A percentile compares a stretch with the other conserved stretches of the same genome.
Evolutionary conservation across 1,140 invertebrate species (phyloP).

Genomic region (Lethrus apterus): DNA sequence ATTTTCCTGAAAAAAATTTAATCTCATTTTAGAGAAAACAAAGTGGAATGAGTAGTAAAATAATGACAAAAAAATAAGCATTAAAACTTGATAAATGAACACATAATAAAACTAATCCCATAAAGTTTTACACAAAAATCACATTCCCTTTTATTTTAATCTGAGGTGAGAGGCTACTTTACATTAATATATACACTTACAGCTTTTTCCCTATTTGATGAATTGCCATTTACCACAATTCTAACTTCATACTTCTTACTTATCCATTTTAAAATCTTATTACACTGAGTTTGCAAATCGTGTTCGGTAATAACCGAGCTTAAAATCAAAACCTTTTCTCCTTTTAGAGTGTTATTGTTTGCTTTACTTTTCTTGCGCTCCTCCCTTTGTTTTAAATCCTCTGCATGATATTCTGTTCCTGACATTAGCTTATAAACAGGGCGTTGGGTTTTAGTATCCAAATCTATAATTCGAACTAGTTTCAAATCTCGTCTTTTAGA

Average conservation of each 20-base stretch:
- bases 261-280: conserved; percentile 55
- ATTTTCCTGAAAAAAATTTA: conserved; percentile 46
- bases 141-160: no score
- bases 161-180: neutral
- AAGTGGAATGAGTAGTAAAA: no score
- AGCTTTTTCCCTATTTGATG: conserved; percentile 40
- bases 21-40: no score
- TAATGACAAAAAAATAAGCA: no score
- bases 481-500: conserved; percentile 55
- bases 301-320: conserved; percentile 54
- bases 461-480: conserved; percentile 55
- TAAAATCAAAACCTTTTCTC: conserved; percentile 53
- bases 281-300: conserved; percentile 53
- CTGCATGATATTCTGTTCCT: conserved; percentile 33
- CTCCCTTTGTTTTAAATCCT: conserved; percentile 39
- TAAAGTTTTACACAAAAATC: no score
- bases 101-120: no score
- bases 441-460: conserved; percentile 52
- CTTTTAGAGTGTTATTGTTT: conserved; percentile 37
- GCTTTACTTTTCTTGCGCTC: conserved; percentile 28
- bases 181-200: conserved; percentile 37
- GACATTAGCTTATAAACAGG: conserved; percentile 53
- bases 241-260: conserved; percentile 53
- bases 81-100: conserved; percentile 1
- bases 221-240: conserved; percentile 48